Conservation (phyloP, 1,140 invertebrate species). For the Zelostemma sp. region DNA sequence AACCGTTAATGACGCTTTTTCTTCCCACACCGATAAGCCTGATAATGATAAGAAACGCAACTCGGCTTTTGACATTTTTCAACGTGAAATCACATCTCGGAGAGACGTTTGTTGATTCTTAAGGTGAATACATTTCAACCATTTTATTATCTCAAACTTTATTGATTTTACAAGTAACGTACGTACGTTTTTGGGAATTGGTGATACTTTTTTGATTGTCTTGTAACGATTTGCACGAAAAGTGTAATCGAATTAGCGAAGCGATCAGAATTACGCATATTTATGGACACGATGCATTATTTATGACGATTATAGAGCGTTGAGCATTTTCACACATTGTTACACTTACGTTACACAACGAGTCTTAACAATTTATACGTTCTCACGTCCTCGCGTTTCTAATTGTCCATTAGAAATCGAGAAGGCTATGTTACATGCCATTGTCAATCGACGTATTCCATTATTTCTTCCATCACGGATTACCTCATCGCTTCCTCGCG, state of each 20-base stretch:
- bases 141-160: too few relatives aligned
- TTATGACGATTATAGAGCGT: constrained; percentile 4
- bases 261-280: neutral
- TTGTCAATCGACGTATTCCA: constrained; percentile 17
- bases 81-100: too few relatives aligned
- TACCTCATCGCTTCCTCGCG: constrained; percentile 28
- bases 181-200: too few relatives aligned
- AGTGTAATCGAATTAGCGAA: neutral
- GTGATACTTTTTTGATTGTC: too few relatives aligned
- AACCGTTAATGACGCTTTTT: constrained; percentile 50
- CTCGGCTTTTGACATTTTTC: too few relatives aligned
- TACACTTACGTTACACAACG: constrained; percentile 12
- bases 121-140: too few relatives aligned
- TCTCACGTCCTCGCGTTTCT: constrained; percentile 29
- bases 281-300: neutral
- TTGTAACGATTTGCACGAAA: too few relatives aligned
- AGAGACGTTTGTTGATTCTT: too few relatives aligned
- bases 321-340: constrained; percentile 8
- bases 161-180: too few relatives aligned
- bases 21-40: constrained; percentile 26
- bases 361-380: neutral
- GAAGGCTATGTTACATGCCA: constrained; percentile 11
- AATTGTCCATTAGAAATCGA: constrained; percentile 21
- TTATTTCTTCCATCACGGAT: constrained; percentile 5
- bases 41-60: constrained; percentile 18